A percentile compares a stretch with the other conserved stretches of the same genome.
These are phyloP conservation scores for Argyra leucocephala DNA, from an alignment of 2,888 invertebrate genomes.

Conservation along the genomic window DNA sequence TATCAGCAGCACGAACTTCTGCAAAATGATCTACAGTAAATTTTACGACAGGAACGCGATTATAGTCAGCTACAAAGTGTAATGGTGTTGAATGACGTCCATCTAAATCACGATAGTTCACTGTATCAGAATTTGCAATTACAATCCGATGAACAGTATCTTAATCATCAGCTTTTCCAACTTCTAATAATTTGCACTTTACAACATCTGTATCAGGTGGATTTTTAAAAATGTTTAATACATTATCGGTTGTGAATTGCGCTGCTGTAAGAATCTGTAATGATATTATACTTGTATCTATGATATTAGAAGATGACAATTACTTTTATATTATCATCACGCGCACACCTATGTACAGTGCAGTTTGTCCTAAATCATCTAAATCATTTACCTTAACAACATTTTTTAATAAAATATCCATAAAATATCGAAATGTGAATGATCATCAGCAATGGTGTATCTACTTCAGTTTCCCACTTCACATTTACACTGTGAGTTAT, in stretches of 20 bases:
- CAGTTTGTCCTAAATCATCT: constrained; percentile 83
- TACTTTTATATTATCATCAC: constrained; percentile 82
- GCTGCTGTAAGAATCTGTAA: constrained; percentile 75
- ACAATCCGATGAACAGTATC: constrained; percentile 71
- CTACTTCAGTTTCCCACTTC: too few relatives aligned
- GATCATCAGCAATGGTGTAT: constrained; percentile 82
- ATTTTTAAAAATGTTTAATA: constrained; percentile 71
- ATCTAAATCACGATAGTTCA: constrained; percentile 90
- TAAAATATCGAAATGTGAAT: constrained; percentile 77
- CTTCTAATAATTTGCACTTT: constrained; percentile 85
- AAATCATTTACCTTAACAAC: constrained; percentile 86
- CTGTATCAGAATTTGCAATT: constrained; percentile 65
- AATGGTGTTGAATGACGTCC: constrained; percentile 88
- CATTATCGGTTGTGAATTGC: constrained; percentile 70
- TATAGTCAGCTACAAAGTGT: constrained; percentile 96
- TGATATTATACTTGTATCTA: constrained; percentile 76
- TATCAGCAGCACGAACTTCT: constrained; percentile 94
- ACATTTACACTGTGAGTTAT: too few relatives aligned
- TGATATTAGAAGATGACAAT: constrained; percentile 72
- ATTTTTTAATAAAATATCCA: constrained; percentile 80
- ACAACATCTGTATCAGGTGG: constrained; percentile 62
- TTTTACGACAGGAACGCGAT: constrained; percentile 85
- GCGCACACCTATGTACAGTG: constrained; percentile 69
- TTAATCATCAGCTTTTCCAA: constrained; percentile 85
- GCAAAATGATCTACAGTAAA: constrained; percentile 85